Percentiles rank a stretch among this genome's conserved stretches.
Evolutionary conservation across 2,797 vertebrate genomes (phyloP).

Genomic region (Microctenopoma steveboyesi): DNA sequence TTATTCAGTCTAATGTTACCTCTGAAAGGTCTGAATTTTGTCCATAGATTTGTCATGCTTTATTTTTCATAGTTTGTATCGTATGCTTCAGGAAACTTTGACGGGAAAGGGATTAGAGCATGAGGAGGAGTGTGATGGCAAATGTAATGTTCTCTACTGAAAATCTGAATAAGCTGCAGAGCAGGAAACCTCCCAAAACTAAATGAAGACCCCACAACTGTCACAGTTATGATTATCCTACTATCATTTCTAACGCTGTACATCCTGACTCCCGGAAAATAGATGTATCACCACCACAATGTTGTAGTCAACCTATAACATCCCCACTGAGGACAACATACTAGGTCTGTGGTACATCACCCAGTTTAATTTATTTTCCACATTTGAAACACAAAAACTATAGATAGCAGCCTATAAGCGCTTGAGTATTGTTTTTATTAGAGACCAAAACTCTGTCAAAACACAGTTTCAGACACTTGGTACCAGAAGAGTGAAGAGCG

Average conservation of each 20-base stretch:
- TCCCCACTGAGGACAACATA: no score
- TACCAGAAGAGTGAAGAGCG: constrained; percentile 4
- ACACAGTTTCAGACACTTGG: constrained; percentile 3
- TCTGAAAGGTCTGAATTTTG: no score
- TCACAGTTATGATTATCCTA: neutral
- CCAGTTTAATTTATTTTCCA: neutral
- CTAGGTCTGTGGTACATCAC: neutral
- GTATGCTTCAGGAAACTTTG: neutral
- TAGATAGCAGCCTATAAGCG: neutral
- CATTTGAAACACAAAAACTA: neutral
- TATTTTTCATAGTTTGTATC: no score
- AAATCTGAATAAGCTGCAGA: neutral
- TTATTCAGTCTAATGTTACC: neutral
- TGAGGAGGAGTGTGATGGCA: neutral
- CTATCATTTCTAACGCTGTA: neutral
- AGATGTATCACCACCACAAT: no score
- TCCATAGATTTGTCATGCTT: no score
- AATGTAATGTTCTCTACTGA: neutral
- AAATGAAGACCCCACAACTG: neutral
- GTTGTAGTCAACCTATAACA: no score
- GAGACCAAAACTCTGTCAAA: neutral
- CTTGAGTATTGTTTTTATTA: neutral
- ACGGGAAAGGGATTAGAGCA: neutral
- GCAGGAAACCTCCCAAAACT: neutral
- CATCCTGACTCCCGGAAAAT: no score